Conservation (phyloP, 2,797 vertebrate genomes). For the Anabas testudineus region DNA sequence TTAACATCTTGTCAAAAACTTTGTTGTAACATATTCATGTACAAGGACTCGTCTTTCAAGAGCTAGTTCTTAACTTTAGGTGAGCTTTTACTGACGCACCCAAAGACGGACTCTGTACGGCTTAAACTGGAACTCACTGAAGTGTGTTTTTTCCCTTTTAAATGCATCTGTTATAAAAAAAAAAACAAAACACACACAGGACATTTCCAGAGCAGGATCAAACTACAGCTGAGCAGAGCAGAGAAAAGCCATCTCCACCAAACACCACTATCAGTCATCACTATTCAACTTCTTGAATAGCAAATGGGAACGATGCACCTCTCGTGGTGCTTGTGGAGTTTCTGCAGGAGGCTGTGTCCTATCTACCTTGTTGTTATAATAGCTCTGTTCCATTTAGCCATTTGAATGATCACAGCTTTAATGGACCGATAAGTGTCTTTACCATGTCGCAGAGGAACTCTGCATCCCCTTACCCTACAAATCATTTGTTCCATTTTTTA, state of each 20-base stretch:
- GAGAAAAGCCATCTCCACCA: slow-evolving; percentile 65
- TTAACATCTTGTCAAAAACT: slow-evolving; percentile 15
- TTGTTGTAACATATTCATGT: background rate
- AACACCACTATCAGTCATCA: slow-evolving; percentile 62
- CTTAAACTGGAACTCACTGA: slow-evolving; percentile 26
- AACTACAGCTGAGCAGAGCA: slow-evolving; percentile 51
- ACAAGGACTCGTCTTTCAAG: background rate
- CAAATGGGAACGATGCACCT: slow-evolving; percentile 65
- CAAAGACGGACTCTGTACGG: slow-evolving; percentile 23
- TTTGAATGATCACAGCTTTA: slow-evolving; percentile 59
- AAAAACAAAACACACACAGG: too few species aligned
- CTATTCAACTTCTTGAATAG: slow-evolving; percentile 73
- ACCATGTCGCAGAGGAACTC: slow-evolving; percentile 21
- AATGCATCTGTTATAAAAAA: slow-evolving; percentile 50
- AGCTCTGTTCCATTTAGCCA: slow-evolving; percentile 63
- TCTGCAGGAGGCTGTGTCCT: slow-evolving; percentile 50
- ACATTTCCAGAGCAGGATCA: slow-evolving; percentile 61
- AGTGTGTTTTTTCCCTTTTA: slow-evolving; percentile 5
- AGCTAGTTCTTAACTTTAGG: slow-evolving; percentile 28
- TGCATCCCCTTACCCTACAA: slow-evolving; percentile 32
- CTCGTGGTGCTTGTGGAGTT: slow-evolving; percentile 58
- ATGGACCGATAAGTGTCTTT: slow-evolving; percentile 49
- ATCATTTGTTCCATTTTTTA: slow-evolving; percentile 52
- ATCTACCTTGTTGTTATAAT: slow-evolving; percentile 36
- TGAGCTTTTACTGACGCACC: slow-evolving; percentile 18